Base-by-base conservation (phyloP, 1,140 invertebrate genomes). In the Cotesia typhae region DNA sequence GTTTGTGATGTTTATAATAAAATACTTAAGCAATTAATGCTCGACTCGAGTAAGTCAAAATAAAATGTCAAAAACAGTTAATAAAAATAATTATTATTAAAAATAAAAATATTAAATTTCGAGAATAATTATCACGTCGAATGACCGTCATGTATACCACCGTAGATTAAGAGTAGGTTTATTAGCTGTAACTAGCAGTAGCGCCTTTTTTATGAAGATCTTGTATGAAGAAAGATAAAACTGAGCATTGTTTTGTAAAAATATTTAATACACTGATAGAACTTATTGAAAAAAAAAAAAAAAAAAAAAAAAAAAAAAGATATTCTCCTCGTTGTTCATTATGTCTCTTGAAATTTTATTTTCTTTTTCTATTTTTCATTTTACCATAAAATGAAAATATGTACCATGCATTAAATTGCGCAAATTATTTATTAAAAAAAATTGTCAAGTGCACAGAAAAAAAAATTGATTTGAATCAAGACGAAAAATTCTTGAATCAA, bases 1-100 rank as follows among this genome's bases (percentile, higher is more conserved):
- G 83, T 87, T 86, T 87, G 86, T 87, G 86, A 87, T 87, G 86
- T 87, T 72, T 87, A 85, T 86, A 85, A 79, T 77, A 79, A 47
- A 81, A 83, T 85, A 84, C 80, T 83, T 85, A 82, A 85, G 81
- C 78, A 85, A 79, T 80, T 79, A 53, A 79, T 75, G 80, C 77
- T 75, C 61, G 75, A 74, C 65, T 52, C 63, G 65, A 74, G 71
- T 66, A 73, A 70, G 67, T 69, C 61, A 70, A 67, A 60, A 66
- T 65, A 64, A 64, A 67, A 73, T 70, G 71, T 73, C 67, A 75
- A 71, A 67, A 4, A 61, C 37, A 51, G 28, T 36, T 20, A 36
- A 36, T 28, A 70, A 70, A 63, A 60, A 71, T 47, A 71, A 38
- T 41, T 38, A 52, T 66, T 52, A 55, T 10, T 69, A 68, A 67